Evolutionary conservation across 1,140 invertebrate genomes (phyloP).

Genomic region (Bombus soroeensis): DNA sequence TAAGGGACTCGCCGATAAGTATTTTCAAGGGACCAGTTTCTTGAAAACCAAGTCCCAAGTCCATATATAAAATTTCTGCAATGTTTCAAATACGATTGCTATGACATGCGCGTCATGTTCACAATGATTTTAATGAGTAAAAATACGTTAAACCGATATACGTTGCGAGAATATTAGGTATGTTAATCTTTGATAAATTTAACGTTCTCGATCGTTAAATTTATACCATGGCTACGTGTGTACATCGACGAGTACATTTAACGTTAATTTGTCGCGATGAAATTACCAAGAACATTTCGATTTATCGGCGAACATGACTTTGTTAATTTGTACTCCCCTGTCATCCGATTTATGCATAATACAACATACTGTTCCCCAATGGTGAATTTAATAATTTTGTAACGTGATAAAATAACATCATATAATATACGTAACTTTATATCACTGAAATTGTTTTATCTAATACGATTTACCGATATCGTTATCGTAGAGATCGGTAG

Average conservation of each 20-base stretch:
- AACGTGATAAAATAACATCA: background rate
- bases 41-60: accelerated
- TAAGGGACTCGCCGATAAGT: too few relatives aligned
- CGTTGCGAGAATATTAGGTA: background rate
- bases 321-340: background rate
- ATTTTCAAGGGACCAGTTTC: too few relatives aligned
- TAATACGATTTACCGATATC: background rate
- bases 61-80: too few relatives aligned
- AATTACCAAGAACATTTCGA: constrained; percentile 4
- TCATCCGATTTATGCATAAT: background rate
- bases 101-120: too few relatives aligned
- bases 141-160: background rate
- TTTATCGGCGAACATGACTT: background rate
- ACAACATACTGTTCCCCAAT: background rate
- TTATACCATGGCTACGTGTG: background rate
- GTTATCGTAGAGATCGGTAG: background rate
- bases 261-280: constrained; percentile 17
- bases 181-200: background rate
- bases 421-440: background rate
- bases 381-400: background rate
- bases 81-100: too few relatives aligned
- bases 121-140: too few relatives aligned
- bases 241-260: background rate
- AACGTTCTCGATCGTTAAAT: background rate
- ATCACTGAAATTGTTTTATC: background rate